Conservation (phyloP, 2,888 invertebrate species). For the Ectropis crepuscularia region DNA sequence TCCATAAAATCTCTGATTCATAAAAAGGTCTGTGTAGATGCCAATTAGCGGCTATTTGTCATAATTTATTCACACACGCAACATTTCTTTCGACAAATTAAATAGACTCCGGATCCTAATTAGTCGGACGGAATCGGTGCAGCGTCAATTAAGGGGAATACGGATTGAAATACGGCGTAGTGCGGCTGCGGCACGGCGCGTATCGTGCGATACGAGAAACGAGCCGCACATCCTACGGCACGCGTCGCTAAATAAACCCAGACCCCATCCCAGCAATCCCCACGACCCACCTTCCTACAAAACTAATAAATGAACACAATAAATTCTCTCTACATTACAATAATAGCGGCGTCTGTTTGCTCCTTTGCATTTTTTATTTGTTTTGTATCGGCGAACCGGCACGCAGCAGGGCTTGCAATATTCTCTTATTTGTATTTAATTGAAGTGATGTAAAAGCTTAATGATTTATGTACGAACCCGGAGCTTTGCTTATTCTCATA, state of each 20-base stretch:
- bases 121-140: conserved; percentile 55
- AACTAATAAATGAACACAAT: conserved; percentile 79
- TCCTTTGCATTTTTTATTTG: conserved; percentile 51
- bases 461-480: conserved; percentile 29
- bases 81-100: conserved; percentile 60
- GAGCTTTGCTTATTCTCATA: conserved; percentile 22
- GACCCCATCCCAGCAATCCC: conserved; percentile 63
- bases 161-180: conserved; percentile 69
- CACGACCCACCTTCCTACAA: conserved; percentile 70
- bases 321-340: conserved; percentile 70
- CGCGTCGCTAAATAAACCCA: conserved; percentile 73
- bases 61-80: conserved; percentile 40
- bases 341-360: conserved; percentile 61
- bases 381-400: conserved; percentile 41
- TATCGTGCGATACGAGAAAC: conserved; percentile 66
- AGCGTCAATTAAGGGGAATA: conserved; percentile 66
- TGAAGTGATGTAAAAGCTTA: conserved; percentile 31
- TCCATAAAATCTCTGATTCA: conserved; percentile 32
- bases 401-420: conserved; percentile 33
- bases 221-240: conserved; percentile 73
- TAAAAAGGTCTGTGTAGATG: conserved; percentile 25
- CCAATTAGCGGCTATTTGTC: conserved; percentile 36
- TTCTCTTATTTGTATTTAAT: conserved; percentile 33
- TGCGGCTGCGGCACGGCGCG: conserved; percentile 46
- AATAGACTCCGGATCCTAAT: conserved; percentile 50